Percentiles rank a stretch among this genome's conserved stretches.
Evolutionary conservation across 2,797 vertebrate species (phyloP).

Genomic region (Pachyuromys duprasi): DNA sequence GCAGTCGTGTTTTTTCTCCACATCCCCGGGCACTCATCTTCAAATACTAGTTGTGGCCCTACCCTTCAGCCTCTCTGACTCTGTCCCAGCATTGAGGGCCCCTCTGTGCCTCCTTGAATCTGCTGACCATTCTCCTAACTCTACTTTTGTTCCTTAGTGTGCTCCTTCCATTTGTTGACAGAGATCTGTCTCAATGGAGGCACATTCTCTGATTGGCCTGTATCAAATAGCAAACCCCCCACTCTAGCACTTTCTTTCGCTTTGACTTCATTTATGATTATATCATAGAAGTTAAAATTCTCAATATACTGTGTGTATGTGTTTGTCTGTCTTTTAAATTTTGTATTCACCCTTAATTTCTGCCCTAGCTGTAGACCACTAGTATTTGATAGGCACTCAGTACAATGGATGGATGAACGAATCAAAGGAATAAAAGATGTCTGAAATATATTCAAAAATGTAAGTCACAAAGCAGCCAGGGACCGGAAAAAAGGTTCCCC

Average conservation of each 20-base stretch:
- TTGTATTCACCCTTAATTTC: not conserved
- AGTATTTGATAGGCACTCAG: not conserved
- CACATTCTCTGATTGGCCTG: not conserved
- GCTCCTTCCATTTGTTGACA: not conserved
- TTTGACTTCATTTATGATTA: not conserved
- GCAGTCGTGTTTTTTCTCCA: not conserved
- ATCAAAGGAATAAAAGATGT: not conserved
- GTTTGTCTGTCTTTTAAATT: conserved; percentile 34
- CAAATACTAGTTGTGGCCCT: not conserved
- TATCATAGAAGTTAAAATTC: not conserved
- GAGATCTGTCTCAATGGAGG: not conserved
- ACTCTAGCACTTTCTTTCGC: not conserved
- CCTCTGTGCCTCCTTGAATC: not conserved
- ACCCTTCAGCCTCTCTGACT: not conserved
- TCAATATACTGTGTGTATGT: not conserved
- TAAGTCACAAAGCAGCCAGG: not conserved
- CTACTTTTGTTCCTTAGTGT: too few species aligned
- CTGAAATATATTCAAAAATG: not conserved
- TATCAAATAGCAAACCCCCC: not conserved
- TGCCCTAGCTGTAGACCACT: not conserved
- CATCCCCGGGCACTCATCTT: not conserved
- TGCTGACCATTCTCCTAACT: not conserved
- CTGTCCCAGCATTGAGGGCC: not conserved
- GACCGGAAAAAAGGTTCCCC: not conserved
- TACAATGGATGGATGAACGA: not conserved